A percentile compares a stretch with the other conserved stretches of the same genome.
Evolutionary conservation across 2,888 invertebrate genomes (phyloP).

Genomic region (Galeruca laticollis): DNA sequence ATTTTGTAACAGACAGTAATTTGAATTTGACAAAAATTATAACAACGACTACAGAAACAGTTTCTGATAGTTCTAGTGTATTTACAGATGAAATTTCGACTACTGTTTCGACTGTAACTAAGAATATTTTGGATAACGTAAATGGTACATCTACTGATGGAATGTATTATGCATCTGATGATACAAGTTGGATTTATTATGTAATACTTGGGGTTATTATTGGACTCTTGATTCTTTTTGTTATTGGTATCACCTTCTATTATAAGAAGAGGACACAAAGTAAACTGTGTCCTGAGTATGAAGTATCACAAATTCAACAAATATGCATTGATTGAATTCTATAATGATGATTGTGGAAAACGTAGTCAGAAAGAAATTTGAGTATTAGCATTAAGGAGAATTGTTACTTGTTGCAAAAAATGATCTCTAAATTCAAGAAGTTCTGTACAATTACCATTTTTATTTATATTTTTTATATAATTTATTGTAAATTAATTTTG

Average conservation of each 20-base stretch:
- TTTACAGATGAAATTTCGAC: background rate
- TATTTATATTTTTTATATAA: too few species aligned
- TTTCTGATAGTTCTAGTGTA: background rate
- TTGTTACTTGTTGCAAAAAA: too few species aligned
- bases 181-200: constrained; percentile 10
- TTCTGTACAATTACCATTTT: too few species aligned
- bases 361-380: too few species aligned
- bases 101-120: background rate
- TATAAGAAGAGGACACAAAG: constrained; percentile 19
- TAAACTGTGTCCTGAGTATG: constrained; percentile 12
- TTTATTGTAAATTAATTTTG: background rate
- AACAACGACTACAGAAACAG: background rate
- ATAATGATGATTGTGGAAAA: too few species aligned
- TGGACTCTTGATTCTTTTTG: constrained; percentile 13
- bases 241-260: constrained; percentile 3
- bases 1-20: background rate
- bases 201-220: constrained; percentile 14
- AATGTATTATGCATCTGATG: background rate
- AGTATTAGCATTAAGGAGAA: too few species aligned
- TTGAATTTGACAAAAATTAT: background rate
- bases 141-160: background rate
- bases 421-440: too few species aligned
- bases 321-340: background rate
- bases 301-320: constrained; percentile 26
- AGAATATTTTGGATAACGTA: background rate